Percentiles rank a stretch among this genome's conserved stretches.
Evolutionary conservation across 2,113 vertebrate species (phyloP).

Genomic region (Beaufortia kweichowensis): DNA sequence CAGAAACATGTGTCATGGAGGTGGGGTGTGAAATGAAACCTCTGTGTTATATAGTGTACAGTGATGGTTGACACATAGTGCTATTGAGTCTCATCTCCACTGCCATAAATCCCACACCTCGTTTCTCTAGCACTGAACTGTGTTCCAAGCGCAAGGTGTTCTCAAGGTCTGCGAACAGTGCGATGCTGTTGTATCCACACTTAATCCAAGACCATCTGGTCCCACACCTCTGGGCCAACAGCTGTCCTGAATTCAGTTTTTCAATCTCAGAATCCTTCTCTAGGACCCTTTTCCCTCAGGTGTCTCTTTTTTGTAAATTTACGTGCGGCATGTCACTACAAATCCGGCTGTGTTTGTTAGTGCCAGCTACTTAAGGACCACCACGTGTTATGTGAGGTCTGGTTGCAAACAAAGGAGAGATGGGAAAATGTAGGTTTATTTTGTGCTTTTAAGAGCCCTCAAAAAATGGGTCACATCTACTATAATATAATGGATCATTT

Average conservation of each 20-base stretch:
- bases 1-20: no score
- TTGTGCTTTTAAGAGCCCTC: no score
- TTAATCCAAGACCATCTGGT: neutral
- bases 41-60: no score
- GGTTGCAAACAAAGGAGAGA: no score
- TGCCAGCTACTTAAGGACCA: no score
- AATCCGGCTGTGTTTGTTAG: neutral
- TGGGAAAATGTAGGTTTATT: no score
- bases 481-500: no score
- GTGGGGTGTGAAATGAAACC: no score
- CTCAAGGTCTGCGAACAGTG: conserved; percentile 18
- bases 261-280: neutral
- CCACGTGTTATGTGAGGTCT: no score
- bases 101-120: neutral
- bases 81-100: neutral
- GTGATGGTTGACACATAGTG: neutral
- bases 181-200: neutral
- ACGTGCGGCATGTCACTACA: neutral
- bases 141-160: conserved; percentile 8
- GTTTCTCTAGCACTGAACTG: neutral
- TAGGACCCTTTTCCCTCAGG: neutral
- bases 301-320: neutral
- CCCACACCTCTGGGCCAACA: neutral
- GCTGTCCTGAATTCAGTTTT: neutral
- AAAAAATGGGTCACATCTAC: no score